A percentile compares a stretch with the other conserved stretches of the same genome.
phyloP scores from a whole-genome alignment of 2,888 invertebrate genomes.

The Hipparchia semele region DNA sequence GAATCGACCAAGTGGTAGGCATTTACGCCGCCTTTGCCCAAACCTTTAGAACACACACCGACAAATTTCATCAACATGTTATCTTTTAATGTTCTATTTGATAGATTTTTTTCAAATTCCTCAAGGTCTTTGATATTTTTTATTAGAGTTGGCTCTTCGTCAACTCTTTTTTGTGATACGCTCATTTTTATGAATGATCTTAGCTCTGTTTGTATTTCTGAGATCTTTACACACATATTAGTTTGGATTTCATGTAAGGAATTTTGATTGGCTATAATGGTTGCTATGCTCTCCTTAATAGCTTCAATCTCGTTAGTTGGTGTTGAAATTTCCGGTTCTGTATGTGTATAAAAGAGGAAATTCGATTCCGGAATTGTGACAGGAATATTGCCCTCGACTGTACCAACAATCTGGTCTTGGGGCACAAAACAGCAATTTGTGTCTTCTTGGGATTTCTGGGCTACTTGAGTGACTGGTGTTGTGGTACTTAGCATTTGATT shows the following conservation, averaged over 20 bases:
- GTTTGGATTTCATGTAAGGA: constrained; percentile 15
- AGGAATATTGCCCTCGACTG: constrained; percentile 12
- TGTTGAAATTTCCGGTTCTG: background rate
- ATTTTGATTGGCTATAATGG: constrained; percentile 13
- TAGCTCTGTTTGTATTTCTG: constrained; percentile 11
- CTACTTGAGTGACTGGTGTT: constrained; percentile 8
- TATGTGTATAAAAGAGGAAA: constrained; percentile 15
- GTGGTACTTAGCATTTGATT: constrained; percentile 11
- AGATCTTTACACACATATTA: constrained; percentile 13
- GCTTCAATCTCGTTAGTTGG: too few relatives aligned
- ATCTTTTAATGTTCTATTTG: constrained; percentile 13
- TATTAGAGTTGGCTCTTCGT: constrained; percentile 13
- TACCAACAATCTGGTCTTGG: constrained; percentile 13
- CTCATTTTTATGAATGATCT: constrained; percentile 15
- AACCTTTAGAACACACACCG: constrained; percentile 15
- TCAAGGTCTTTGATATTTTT: constrained; percentile 15
- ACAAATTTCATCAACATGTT: constrained; percentile 15
- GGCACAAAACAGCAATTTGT: too few relatives aligned
- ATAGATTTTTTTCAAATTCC: constrained; percentile 13
- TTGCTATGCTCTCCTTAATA: background rate
- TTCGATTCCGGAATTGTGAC: constrained; percentile 7
- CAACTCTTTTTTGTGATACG: constrained; percentile 14
- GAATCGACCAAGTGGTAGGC: constrained; percentile 15
- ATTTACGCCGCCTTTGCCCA: constrained; percentile 15
- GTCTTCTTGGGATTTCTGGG: too few relatives aligned